phyloP scores from a whole-genome alignment of 37 sponge, comb jelly and placozoan species.

The Bolinopsis microptera region DNA sequence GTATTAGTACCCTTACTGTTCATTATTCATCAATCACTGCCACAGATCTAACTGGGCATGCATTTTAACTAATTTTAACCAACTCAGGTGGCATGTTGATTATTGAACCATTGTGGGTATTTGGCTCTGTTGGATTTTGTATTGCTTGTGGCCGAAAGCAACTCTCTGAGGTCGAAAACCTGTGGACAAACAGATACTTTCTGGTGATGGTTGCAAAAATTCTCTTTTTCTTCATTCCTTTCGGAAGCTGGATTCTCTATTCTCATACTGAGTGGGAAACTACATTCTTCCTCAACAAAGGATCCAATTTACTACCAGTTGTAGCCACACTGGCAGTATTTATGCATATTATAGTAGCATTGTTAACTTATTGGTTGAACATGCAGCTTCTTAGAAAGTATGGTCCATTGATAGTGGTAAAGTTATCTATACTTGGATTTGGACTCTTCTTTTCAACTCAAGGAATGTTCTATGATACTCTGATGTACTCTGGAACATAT shows the following conservation, averaged over 20 bases:
- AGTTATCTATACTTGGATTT: neutral
- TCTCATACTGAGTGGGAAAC: conserved; percentile 44
- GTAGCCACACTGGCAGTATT: neutral
- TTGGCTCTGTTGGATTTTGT: neutral
- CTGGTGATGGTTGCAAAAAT: neutral
- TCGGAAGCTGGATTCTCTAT: conserved; percentile 21
- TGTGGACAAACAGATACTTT: conserved; percentile 11
- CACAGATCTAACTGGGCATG: no score
- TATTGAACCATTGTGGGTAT: conserved; percentile 47
- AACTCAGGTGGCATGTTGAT: neutral
- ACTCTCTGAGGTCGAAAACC: neutral
- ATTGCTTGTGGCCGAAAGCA: conserved; percentile 6
- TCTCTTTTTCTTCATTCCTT: neutral
- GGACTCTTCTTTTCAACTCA: conserved; percentile 6
- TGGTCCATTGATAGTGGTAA: neutral
- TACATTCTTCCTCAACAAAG: neutral
- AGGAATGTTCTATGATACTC: neutral
- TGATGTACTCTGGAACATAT: conserved; percentile 1
- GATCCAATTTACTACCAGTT: no score
- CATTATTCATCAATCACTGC: no score
- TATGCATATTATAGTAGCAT: neutral
- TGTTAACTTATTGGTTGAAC: neutral
- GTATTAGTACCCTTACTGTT: no score
- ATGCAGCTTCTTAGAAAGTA: neutral
- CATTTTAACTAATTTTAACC: no score